phyloP scores from a whole-genome alignment of 1,140 invertebrate genomes.

The Drusus annulatus region DNA sequence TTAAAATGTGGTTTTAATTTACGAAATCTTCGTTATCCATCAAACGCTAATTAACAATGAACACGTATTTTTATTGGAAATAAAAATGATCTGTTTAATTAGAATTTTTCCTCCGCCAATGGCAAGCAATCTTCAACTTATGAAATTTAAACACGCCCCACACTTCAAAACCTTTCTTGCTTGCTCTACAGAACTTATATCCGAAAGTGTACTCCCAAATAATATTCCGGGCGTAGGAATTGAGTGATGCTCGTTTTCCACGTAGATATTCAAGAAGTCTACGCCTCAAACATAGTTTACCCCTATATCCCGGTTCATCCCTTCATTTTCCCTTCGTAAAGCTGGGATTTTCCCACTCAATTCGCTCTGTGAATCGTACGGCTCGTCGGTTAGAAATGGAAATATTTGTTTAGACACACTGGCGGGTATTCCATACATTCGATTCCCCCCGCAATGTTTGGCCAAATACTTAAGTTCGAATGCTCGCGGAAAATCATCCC shows the following conservation, averaged over 20 bases:
- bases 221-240: constrained; percentile 24
- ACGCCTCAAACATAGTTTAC: neutral
- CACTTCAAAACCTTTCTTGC: constrained; percentile 18
- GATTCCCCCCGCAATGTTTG: constrained; percentile 47
- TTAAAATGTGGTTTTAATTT: no score
- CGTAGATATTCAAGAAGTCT: constrained; percentile 22
- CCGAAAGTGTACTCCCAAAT: constrained; percentile 18
- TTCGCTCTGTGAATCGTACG: constrained; percentile 5
- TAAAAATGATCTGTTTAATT: neutral
- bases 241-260: constrained; percentile 37
- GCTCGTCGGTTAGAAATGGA: constrained; percentile 38
- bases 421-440: constrained; percentile 44
- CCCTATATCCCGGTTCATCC: constrained; percentile 27
- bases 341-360: neutral
- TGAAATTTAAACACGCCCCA: constrained; percentile 37
- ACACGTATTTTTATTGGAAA: neutral
- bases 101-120: neutral
- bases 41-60: no score
- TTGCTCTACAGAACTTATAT: constrained; percentile 14
- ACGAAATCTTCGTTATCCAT: no score
- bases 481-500: constrained; percentile 17
- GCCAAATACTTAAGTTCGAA: constrained; percentile 42
- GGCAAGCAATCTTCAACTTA: constrained; percentile 16
- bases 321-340: constrained; percentile 3
- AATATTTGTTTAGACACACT: constrained; percentile 50